Evolutionary conservation across 2,888 invertebrate genomes (phyloP).

Genomic region (Phaonia tiefii): DNA sequence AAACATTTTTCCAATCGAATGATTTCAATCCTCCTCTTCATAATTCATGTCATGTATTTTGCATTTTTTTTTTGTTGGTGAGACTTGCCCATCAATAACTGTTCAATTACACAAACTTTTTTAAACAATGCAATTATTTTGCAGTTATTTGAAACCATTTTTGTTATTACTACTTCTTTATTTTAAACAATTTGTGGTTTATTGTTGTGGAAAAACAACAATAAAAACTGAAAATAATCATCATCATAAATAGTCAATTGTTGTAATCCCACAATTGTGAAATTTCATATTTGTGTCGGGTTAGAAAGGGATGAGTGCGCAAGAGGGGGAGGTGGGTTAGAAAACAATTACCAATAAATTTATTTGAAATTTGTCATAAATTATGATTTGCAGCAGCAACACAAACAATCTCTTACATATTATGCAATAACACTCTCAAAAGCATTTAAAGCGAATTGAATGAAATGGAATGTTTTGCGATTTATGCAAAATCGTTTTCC

Average conservation of each 20-base stretch:
- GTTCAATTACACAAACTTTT: constrained; percentile 60
- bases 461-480: constrained; percentile 8
- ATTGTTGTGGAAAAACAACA: neutral
- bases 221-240: constrained; percentile 34
- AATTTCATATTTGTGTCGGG: neutral
- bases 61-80: constrained; percentile 4
- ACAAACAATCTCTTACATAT: neutral
- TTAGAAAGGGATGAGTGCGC: neutral
- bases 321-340: constrained; percentile 40
- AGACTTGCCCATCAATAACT: constrained; percentile 55
- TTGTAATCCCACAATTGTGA: constrained; percentile 1
- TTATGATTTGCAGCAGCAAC: constrained; percentile 45
- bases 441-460: neutral
- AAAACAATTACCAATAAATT: constrained; percentile 67
- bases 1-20: constrained; percentile 23
- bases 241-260: constrained; percentile 55
- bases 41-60: constrained; percentile 3
- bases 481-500: constrained; percentile 26
- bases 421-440: neutral
- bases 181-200: constrained; percentile 59
- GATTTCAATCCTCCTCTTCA: neutral
- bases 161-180: constrained; percentile 13
- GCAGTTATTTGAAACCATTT: constrained; percentile 64
- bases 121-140: constrained; percentile 66
- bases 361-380: constrained; percentile 62